Conservation (phyloP, 2,113 vertebrate species). For the Istiophorus platypterus region DNA sequence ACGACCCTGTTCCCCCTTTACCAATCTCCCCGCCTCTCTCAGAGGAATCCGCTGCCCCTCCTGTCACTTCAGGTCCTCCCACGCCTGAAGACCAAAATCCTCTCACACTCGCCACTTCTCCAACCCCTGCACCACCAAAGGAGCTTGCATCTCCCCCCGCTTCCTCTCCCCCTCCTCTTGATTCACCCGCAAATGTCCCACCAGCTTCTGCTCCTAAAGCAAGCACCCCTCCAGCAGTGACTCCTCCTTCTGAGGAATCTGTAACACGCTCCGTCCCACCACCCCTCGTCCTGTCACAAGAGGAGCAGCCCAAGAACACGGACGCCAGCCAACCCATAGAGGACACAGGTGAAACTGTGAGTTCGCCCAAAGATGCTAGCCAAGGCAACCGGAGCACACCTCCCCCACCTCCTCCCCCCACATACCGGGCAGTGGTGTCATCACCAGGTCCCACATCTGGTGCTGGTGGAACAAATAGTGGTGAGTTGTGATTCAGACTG, state of each 20-base stretch:
- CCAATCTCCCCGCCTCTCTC: conserved; percentile 59
- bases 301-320: conserved; percentile 83
- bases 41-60: conserved; percentile 41
- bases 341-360: conserved; percentile 82
- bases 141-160: conserved; percentile 42
- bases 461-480: conserved; percentile 87
- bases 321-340: conserved; percentile 86
- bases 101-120: conserved; percentile 23
- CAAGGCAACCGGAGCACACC: conserved; percentile 88
- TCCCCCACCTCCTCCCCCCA: conserved; percentile 95
- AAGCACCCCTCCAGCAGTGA: conserved; percentile 42
- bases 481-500: conserved; percentile 75
- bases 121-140: conserved; percentile 47
- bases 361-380: conserved; percentile 90
- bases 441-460: conserved; percentile 91
- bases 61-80: conserved; percentile 46
- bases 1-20: conserved; percentile 53
- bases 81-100: conserved; percentile 58
- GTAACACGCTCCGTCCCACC: conserved; percentile 78
- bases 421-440: conserved; percentile 94
- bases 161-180: conserved; percentile 41
- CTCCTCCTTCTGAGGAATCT: conserved; percentile 70
- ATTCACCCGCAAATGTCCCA: conserved; percentile 35
- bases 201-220: conserved; percentile 58
- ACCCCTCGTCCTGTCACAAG: conserved; percentile 86